Evolutionary conservation across 2,888 invertebrate genomes (phyloP).

Genomic region (Ethmia dodecea): DNA sequence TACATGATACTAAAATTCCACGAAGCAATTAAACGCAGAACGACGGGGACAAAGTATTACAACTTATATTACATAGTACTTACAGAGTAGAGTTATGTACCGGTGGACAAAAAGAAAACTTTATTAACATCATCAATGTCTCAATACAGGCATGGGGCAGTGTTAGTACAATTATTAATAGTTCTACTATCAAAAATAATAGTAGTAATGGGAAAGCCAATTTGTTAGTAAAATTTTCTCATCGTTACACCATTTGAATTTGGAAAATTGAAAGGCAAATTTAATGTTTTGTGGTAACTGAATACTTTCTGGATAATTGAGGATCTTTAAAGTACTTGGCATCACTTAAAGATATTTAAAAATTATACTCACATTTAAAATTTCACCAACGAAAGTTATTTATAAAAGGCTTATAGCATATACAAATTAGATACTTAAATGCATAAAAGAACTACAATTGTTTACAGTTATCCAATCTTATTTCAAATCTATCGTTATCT

Average conservation of each 20-base stretch:
- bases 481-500: too few species aligned
- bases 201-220: not conserved
- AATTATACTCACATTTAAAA: too few species aligned
- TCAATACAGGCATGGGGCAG: slow-evolving; percentile 41
- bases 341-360: too few species aligned
- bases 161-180: not conserved
- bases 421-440: too few species aligned
- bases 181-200: not conserved
- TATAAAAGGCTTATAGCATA: too few species aligned
- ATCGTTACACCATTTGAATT: not conserved
- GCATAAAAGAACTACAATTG: too few species aligned
- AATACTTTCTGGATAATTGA: too few species aligned
- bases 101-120: slow-evolving; percentile 57
- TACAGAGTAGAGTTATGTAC: slow-evolving; percentile 58
- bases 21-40: slow-evolving; percentile 34
- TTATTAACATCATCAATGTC: slow-evolving; percentile 50
- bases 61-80: slow-evolving; percentile 61
- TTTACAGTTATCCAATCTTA: too few species aligned
- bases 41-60: slow-evolving; percentile 33
- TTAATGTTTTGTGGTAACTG: not conserved
- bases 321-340: too few species aligned
- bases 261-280: not conserved
- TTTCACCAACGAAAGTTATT: too few species aligned
- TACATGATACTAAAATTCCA: slow-evolving; percentile 23
- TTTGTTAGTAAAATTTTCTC: slow-evolving; percentile 39